phyloP scores from a whole-genome alignment of 2,888 invertebrate genomes.

The Ecdyonurus torrentis region DNA sequence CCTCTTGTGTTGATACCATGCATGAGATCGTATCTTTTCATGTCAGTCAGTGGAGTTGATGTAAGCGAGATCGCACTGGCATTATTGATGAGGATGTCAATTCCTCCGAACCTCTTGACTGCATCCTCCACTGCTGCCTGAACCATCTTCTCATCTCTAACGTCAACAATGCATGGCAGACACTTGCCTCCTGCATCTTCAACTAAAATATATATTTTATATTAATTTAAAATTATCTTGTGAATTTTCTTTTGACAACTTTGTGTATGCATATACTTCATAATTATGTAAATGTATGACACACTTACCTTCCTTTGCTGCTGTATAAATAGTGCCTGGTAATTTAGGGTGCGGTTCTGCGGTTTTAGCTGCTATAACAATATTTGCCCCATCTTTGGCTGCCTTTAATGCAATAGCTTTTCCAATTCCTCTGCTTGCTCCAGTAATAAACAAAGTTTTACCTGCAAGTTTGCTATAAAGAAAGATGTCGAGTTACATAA shows the following conservation, averaged over 20 bases:
- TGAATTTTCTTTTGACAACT: too few species aligned
- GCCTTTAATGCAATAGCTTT: slow-evolving; percentile 87
- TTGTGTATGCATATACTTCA: too few species aligned
- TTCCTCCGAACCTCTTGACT: slow-evolving; percentile 78
- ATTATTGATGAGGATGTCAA: slow-evolving; percentile 90
- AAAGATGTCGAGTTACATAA: slow-evolving; percentile 4
- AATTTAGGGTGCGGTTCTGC: slow-evolving; percentile 78
- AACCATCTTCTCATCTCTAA: slow-evolving; percentile 64
- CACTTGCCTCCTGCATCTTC: slow-evolving; percentile 74
- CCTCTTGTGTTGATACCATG: slow-evolving; percentile 86
- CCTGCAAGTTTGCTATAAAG: slow-evolving; percentile 54
- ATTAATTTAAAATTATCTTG: too few species aligned
- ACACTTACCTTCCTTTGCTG: slow-evolving; percentile 68
- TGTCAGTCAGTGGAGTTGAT: slow-evolving; percentile 65
- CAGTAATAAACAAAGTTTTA: slow-evolving; percentile 84
- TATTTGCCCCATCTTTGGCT: slow-evolving; percentile 81
- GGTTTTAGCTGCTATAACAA: slow-evolving; percentile 84
- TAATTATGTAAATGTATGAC: too few species aligned
- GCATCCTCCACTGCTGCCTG: slow-evolving; percentile 53
- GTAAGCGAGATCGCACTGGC: slow-evolving; percentile 87
- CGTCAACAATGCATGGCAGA: slow-evolving; percentile 74
- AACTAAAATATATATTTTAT: slow-evolving; percentile 36
- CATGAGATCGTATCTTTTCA: slow-evolving; percentile 97
- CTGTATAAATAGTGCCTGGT: slow-evolving; percentile 80
- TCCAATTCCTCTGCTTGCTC: slow-evolving; percentile 92